phyloP scores from a whole-genome alignment of 2,797 vertebrate species.

The Melanotaenia trifasciata region DNA sequence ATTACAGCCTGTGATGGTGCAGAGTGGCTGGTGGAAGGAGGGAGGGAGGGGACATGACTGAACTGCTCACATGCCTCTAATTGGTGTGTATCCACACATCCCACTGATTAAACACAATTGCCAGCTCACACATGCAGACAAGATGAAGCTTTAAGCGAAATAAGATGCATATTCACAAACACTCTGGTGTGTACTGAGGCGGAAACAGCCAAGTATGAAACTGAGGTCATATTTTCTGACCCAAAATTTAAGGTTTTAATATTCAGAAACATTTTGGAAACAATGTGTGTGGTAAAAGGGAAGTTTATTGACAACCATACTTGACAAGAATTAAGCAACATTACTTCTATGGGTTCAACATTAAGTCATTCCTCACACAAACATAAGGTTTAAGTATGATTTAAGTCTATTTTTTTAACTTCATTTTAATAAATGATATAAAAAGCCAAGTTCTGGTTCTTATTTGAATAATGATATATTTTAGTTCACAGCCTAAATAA shows the following conservation, averaged over 20 bases:
- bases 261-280: neutral
- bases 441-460: too few species aligned
- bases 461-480: too few species aligned
- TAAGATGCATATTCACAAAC: constrained; percentile 14
- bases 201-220: neutral
- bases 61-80: constrained; percentile 22
- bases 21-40: constrained; percentile 54
- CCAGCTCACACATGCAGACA: neutral
- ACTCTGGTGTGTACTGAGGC: neutral
- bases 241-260: neutral
- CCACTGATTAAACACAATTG: constrained; percentile 11
- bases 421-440: too few species aligned
- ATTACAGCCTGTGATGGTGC: constrained; percentile 85
- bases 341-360: neutral
- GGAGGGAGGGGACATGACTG: constrained; percentile 26
- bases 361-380: neutral
- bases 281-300: neutral
- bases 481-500: too few species aligned
- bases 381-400: neutral
- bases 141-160: constrained; percentile 1
- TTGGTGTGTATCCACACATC: neutral
- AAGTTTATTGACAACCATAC: neutral
- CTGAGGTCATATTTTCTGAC: neutral
- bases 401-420: too few species aligned
- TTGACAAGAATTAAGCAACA: neutral